Evolutionary conservation across 2,888 invertebrate species (phyloP).

Genomic region (Idaea straminata): DNA sequence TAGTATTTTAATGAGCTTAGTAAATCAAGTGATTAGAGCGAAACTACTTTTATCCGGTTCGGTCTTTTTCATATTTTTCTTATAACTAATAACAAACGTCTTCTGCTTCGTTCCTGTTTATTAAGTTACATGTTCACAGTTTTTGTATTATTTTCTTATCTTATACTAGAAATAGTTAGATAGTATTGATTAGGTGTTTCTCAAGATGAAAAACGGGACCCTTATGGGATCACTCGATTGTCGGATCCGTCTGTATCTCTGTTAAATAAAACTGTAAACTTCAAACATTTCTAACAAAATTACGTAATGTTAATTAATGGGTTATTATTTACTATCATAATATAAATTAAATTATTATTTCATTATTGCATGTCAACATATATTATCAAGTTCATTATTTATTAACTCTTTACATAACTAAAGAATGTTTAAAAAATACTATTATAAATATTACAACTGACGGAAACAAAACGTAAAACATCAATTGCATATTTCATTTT

Average conservation of each 20-base stretch:
- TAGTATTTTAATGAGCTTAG: neutral
- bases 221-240: too few relatives aligned
- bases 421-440: neutral
- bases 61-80: neutral
- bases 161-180: too few relatives aligned
- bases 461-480: neutral
- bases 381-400: neutral
- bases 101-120: too few relatives aligned
- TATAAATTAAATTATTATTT: neutral
- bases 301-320: too few relatives aligned
- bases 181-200: too few relatives aligned
- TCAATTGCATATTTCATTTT: neutral
- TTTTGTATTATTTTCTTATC: too few relatives aligned
- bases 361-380: neutral
- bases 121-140: too few relatives aligned
- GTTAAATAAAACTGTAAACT: too few relatives aligned
- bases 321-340: neutral
- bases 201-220: too few relatives aligned
- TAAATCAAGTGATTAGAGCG: neutral
- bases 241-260: too few relatives aligned
- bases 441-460: neutral
- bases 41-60: neutral
- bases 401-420: neutral
- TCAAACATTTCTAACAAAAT: too few relatives aligned
- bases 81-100: too few relatives aligned